These are phyloP conservation scores for Acomys russatus DNA, from an alignment of 2,797 vertebrate species.

Conservation along the genomic window DNA sequence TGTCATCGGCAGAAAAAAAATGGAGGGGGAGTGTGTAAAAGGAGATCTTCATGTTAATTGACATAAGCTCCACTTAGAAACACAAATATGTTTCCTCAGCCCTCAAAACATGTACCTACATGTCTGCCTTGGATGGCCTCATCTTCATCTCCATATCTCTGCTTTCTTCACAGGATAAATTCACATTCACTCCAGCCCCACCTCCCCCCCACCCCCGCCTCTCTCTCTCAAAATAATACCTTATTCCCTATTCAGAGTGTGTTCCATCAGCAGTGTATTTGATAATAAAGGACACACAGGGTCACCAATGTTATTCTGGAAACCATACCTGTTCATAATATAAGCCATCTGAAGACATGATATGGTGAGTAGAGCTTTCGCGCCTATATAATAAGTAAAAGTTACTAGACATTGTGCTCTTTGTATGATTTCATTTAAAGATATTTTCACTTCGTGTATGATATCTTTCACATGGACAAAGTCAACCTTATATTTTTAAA, in stretches of 20 bases:
- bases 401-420: not conserved
- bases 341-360: constrained; percentile 12
- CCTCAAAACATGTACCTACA: not conserved
- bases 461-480: constrained; percentile 43
- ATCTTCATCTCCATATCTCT: not conserved
- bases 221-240: not conserved
- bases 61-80: not conserved
- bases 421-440: not conserved
- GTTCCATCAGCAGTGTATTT: not conserved
- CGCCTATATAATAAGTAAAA: constrained; percentile 30
- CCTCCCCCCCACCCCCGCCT: too few species aligned
- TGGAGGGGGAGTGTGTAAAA: not conserved
- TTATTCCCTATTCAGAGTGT: not conserved
- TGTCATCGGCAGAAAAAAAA: not conserved
- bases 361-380: constrained; percentile 1
- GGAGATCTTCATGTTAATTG: not conserved
- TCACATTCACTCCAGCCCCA: not conserved
- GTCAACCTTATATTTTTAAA: not conserved
- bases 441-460: constrained; percentile 17
- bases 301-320: not conserved
- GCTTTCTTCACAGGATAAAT: constrained; percentile 15
- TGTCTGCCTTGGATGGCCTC: not conserved
- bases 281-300: not conserved
- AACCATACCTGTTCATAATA: not conserved
- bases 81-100: not conserved